Base-by-base conservation (phyloP, 1,140 invertebrate species). In the Helicoverpa zea region DNA sequence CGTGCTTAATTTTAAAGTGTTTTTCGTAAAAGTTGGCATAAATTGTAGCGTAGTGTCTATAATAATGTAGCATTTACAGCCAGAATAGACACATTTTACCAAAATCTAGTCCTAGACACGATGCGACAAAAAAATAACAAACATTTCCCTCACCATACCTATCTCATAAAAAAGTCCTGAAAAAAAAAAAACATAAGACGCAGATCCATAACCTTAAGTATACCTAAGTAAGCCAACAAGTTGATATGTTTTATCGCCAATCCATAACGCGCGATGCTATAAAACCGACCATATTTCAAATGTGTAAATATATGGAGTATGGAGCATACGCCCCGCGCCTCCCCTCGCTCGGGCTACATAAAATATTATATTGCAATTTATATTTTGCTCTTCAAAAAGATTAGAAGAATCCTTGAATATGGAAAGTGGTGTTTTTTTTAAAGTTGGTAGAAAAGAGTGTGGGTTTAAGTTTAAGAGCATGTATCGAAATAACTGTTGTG, bases 231-330 rank as follows among this genome's bases (percentile, higher is more conserved):
- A 73, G 68, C 78, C 75, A n/a, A 43, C 75, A 77, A 77, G 75
- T 77, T 88, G 88, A 89, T 87, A 88, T 85, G 89, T 88, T 93
- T 94, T 91, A 92, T 88, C 83, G 76, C 78, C 90, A 93, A 94
- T 92, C 93, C 91, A 93, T 94, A 93, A 91, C 80, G 85, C 89
- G 89, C 86, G 85, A 90, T 88, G 86, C 84, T 88, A 90, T 94
- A 93, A 94, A 92, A 89, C 73, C 61, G 73, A 86, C 82, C 85
- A 84, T 94, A 92, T 92, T 92, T 93, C 91, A 94, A 89, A 92
- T 85, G 91, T 92, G 92, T 88, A 92, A 92, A 94, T 93, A 92
- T 93, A 94, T 81, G 90, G 85, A 83, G 70, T 93, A 94, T 81
- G 90, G 85, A 83, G 70, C 79, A 85, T 80, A 30, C 52, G n/a